Conservation (phyloP, 2,797 vertebrate species). For the Phoebastria nigripes region DNA sequence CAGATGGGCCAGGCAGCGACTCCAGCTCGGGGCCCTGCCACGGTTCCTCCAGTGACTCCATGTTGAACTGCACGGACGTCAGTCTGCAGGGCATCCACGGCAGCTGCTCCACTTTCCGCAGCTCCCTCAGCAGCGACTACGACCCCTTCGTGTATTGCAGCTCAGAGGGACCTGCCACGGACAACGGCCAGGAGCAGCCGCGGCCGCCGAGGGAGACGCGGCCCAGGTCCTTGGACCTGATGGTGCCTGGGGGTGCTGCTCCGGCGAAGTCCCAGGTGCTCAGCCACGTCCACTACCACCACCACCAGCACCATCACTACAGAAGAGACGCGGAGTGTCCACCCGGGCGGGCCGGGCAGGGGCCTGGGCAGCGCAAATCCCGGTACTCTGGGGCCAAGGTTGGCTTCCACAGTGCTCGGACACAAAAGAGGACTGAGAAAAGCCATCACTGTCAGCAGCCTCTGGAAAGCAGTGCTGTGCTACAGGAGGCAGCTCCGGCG, state of each 20-base stretch:
- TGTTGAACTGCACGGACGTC: slow-evolving; percentile 92
- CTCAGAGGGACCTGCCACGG: slow-evolving; percentile 50
- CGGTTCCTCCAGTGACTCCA: slow-evolving; percentile 94
- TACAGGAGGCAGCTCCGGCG: not conserved
- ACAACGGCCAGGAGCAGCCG: slow-evolving; percentile 6
- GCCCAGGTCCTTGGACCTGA: slow-evolving; percentile 86
- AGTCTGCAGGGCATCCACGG: slow-evolving; percentile 94
- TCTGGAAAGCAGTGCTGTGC: slow-evolving; percentile 19
- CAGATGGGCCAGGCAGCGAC: slow-evolving; percentile 93
- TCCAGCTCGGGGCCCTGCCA: slow-evolving; percentile 96
- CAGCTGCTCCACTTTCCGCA: slow-evolving; percentile 95
- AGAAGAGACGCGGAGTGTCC: slow-evolving; percentile 50
- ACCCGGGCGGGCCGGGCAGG: slow-evolving; percentile 31
- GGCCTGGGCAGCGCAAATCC: slow-evolving; percentile 68
- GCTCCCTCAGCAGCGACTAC: slow-evolving; percentile 95
- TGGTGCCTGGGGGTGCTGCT: slow-evolving; percentile 71
- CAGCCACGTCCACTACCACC: slow-evolving; percentile 93
- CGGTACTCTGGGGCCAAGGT: slow-evolving; percentile 55
- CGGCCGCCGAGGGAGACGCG: slow-evolving; percentile 62
- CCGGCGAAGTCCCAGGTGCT: slow-evolving; percentile 78
- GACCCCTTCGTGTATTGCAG: slow-evolving; percentile 90
- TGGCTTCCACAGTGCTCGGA: not conserved
- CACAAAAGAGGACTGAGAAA: slow-evolving; percentile 68
- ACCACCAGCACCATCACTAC: slow-evolving; percentile 95
- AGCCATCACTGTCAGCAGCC: slow-evolving; percentile 55